A percentile compares a stretch with the other conserved stretches of the same genome.
Evolutionary conservation across 1,140 invertebrate genomes (phyloP).

Genomic region (Halesus radiatus): DNA sequence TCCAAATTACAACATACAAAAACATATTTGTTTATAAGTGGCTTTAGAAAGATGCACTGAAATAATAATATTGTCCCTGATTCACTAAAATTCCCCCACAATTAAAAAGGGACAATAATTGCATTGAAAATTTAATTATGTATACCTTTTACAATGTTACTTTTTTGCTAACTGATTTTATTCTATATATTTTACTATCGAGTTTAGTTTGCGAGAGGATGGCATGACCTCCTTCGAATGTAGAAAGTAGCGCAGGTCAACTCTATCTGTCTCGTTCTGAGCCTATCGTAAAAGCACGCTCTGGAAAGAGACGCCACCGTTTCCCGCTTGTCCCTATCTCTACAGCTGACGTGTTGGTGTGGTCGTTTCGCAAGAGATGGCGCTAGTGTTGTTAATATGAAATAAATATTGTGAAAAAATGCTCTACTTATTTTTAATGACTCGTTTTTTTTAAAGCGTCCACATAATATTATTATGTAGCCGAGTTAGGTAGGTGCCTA

Average conservation of each 20-base stretch:
- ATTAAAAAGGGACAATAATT: no score
- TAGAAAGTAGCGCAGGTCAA: slow-evolving; percentile 52
- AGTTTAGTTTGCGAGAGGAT: slow-evolving; percentile 16
- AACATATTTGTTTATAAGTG: no score
- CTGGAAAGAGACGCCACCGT: slow-evolving; percentile 30
- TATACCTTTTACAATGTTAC: no score
- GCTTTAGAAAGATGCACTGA: no score
- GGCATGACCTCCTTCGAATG: slow-evolving; percentile 49
- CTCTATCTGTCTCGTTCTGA: slow-evolving; percentile 26
- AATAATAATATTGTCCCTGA: no score
- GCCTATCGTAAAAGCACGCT: not conserved
- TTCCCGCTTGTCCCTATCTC: slow-evolving; percentile 14
- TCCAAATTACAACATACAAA: no score
- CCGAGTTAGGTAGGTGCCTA: no score
- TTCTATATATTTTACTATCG: not conserved
- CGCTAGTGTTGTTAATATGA: slow-evolving; percentile 6
- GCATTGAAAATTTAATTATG: no score
- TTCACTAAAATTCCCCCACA: no score
- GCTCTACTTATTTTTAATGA: no score
- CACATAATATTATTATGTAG: no score
- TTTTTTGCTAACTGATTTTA: not conserved
- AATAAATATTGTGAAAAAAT: not conserved
- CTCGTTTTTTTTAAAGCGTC: no score
- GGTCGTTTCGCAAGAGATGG: slow-evolving; percentile 18
- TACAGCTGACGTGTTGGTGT: not conserved